Conservation (phyloP, 2,113 vertebrate genomes). For the Lasiurus borealis region DNA sequence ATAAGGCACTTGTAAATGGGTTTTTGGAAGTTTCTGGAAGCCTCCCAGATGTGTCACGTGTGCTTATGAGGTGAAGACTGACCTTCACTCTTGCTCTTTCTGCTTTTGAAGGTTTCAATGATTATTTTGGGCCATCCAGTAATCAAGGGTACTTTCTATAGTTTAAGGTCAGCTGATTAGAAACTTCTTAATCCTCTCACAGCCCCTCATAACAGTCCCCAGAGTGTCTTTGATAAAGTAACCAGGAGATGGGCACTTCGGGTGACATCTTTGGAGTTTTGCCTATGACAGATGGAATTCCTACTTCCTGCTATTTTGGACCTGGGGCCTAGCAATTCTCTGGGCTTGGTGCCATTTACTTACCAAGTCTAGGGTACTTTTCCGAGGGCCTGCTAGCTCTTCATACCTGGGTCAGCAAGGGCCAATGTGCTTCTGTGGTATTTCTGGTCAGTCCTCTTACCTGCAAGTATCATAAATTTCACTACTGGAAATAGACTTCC, state of each 20-base stretch:
- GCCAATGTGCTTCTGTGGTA: background rate
- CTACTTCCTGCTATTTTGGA: background rate
- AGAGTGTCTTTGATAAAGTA: background rate
- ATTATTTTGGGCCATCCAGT: background rate
- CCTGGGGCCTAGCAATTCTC: background rate
- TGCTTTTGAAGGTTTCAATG: background rate
- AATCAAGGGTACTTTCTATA: background rate
- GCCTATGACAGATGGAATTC: background rate
- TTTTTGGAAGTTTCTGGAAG: background rate
- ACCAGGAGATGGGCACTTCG: background rate
- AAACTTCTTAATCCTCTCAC: background rate
- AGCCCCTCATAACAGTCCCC: background rate
- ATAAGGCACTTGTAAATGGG: background rate
- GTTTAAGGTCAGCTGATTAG: background rate
- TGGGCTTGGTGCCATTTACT: background rate
- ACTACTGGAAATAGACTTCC: background rate
- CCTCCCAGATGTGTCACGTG: background rate
- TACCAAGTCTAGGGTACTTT: background rate
- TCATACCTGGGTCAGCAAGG: background rate
- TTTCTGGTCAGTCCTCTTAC: background rate
- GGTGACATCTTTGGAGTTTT: background rate
- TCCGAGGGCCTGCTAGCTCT: background rate
- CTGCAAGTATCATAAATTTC: background rate
- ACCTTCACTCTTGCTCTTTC: background rate
- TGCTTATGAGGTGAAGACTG: background rate